Percentiles rank a stretch among this genome's conserved stretches.
Evolutionary conservation across 2,797 vertebrate species (phyloP).

Genomic region (Orientallactaga sibirica): DNA sequence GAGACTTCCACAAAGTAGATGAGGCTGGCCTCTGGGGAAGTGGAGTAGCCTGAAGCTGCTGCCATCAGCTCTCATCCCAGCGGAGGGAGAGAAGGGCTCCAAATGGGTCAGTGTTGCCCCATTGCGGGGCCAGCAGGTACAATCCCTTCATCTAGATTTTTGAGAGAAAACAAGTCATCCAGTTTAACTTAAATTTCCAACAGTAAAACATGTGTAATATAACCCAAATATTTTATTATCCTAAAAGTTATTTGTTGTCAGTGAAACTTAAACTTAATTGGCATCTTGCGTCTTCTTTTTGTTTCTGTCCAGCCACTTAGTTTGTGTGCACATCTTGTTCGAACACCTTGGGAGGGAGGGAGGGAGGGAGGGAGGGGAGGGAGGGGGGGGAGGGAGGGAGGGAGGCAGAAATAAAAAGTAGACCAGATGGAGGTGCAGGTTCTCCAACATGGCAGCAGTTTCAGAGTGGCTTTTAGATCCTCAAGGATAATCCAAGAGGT

Average conservation of each 20-base stretch:
- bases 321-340: not conserved
- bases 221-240: not conserved
- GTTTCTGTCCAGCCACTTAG: not conserved
- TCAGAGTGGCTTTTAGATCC: conserved; percentile 28
- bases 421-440: not conserved
- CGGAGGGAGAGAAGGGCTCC: not conserved
- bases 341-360: not conserved
- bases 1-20: too few species aligned
- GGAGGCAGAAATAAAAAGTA: not conserved
- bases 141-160: not conserved
- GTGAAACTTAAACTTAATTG: conserved; percentile 1
- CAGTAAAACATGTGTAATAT: not conserved
- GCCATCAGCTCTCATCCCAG: too few species aligned
- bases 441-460: not conserved
- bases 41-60: not conserved
- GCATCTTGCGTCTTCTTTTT: not conserved
- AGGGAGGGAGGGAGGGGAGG: too few species aligned
- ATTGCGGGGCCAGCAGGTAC: not conserved
- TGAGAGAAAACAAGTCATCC: not conserved
- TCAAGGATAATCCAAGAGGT: not conserved
- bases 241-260: not conserved
- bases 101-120: not conserved
- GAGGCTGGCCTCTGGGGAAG: not conserved
- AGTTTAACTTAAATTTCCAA: not conserved
- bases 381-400: not conserved